phyloP scores from a whole-genome alignment of 2,888 invertebrate genomes.

The Malthinus flaveolus region DNA sequence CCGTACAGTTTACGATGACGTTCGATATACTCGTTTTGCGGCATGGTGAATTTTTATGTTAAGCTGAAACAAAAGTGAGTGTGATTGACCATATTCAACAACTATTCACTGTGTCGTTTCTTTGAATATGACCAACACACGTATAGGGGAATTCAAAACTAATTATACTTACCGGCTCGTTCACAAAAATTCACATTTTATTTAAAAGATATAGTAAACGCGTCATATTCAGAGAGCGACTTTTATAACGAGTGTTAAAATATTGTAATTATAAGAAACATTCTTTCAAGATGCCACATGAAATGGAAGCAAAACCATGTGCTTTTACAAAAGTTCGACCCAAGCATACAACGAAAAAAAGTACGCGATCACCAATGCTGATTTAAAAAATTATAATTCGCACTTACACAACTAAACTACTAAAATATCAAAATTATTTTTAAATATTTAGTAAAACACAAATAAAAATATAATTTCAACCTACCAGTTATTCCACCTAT shows the following conservation, averaged over 20 bases:
- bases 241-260: conserved; percentile 10
- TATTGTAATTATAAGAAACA: conserved; percentile 14
- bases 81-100: conserved; percentile 49
- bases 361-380: too few relatives aligned
- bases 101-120: conserved; percentile 32
- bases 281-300: conserved; percentile 15
- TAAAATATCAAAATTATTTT: conserved; percentile 1
- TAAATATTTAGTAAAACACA: conserved; percentile 20
- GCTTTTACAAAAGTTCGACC: background rate
- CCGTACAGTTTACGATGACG: conserved; percentile 96
- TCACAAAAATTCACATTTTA: background rate
- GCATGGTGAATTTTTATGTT: conserved; percentile 67
- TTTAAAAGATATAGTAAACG: conserved; percentile 30
- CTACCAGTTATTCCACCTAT: conserved; percentile 50
- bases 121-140: conserved; percentile 53
- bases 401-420: background rate
- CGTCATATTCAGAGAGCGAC: conserved; percentile 52
- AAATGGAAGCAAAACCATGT: background rate
- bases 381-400: too few relatives aligned
- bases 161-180: conserved; percentile 44
- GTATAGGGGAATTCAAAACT: conserved; percentile 10
- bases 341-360: background rate
- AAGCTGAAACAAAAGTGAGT: conserved; percentile 33
- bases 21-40: conserved; percentile 99
- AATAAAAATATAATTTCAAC: too few relatives aligned